These are phyloP conservation scores for Ephialtes manifestator DNA, from an alignment of 2,888 invertebrate genomes.

Conservation along the genomic window DNA sequence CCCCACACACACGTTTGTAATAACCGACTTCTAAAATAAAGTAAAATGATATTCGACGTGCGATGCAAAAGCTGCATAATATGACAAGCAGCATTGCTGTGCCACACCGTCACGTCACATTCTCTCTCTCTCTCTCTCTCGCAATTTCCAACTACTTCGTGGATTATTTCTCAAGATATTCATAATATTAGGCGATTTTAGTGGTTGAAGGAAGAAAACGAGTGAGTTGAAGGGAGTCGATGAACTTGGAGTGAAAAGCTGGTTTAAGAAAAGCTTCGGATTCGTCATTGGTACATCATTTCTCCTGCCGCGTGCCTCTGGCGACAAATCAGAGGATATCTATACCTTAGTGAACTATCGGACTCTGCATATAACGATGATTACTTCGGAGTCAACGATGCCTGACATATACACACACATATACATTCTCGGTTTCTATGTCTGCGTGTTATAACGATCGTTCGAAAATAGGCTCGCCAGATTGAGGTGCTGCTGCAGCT, in stretches of 20 bases:
- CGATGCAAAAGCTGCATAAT: constrained; percentile 65
- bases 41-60: constrained; percentile 69
- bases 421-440: neutral
- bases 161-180: constrained; percentile 6
- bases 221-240: neutral
- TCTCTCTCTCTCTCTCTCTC: neutral
- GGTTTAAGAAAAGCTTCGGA: constrained; percentile 23
- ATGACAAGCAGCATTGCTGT: constrained; percentile 68
- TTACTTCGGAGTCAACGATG: constrained; percentile 35
- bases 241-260: constrained; percentile 10
- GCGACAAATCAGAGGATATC: constrained; percentile 26
- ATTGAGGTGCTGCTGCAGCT: neutral
- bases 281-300: constrained; percentile 52
- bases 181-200: neutral
- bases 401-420: neutral
- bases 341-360: constrained; percentile 7
- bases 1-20: neutral
- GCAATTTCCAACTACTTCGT: neutral
- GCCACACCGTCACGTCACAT: constrained; percentile 38
- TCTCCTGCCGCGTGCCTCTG: neutral
- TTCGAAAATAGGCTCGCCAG: constrained; percentile 54
- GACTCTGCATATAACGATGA: constrained; percentile 13
- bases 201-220: neutral
- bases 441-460: constrained; percentile 38
- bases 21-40: constrained; percentile 61